These are phyloP conservation scores for Poecilobothrus nobilitatus DNA, from an alignment of 2,888 invertebrate species.

Conservation along the genomic window DNA sequence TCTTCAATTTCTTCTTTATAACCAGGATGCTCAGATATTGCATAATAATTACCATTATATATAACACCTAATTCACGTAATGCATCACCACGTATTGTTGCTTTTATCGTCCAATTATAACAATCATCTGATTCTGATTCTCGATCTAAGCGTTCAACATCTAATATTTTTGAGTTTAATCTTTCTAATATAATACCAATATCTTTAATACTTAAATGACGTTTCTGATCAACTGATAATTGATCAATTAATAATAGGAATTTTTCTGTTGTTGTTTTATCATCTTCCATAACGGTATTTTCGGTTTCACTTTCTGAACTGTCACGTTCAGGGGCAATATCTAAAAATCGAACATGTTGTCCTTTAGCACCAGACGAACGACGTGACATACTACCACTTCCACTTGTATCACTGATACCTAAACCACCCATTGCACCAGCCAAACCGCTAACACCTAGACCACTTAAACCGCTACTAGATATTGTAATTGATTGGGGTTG, in stretches of 20 bases:
- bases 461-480: slow-evolving; percentile 36
- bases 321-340: slow-evolving; percentile 68
- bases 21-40: slow-evolving; percentile 89
- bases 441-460: slow-evolving; percentile 27
- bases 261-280: slow-evolving; percentile 80
- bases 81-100: slow-evolving; percentile 85
- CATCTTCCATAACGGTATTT: slow-evolving; percentile 87
- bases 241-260: slow-evolving; percentile 89
- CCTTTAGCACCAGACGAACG: slow-evolving; percentile 54
- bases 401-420: slow-evolving; percentile 39
- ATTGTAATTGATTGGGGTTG: slow-evolving; percentile 50
- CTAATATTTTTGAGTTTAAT: slow-evolving; percentile 84
- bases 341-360: slow-evolving; percentile 79
- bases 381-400: slow-evolving; percentile 40
- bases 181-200: slow-evolving; percentile 90
- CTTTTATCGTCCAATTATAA: slow-evolving; percentile 95
- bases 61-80: slow-evolving; percentile 85
- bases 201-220: slow-evolving; percentile 87
- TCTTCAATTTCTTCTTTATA: slow-evolving; percentile 86
- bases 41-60: slow-evolving; percentile 92
- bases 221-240: slow-evolving; percentile 83
- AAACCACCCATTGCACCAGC: slow-evolving; percentile 22
- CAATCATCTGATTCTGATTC: slow-evolving; percentile 90
- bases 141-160: slow-evolving; percentile 84
- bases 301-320: slow-evolving; percentile 90